phyloP scores from a whole-genome alignment of 2,888 invertebrate species.

The Dendrolimus pini region DNA sequence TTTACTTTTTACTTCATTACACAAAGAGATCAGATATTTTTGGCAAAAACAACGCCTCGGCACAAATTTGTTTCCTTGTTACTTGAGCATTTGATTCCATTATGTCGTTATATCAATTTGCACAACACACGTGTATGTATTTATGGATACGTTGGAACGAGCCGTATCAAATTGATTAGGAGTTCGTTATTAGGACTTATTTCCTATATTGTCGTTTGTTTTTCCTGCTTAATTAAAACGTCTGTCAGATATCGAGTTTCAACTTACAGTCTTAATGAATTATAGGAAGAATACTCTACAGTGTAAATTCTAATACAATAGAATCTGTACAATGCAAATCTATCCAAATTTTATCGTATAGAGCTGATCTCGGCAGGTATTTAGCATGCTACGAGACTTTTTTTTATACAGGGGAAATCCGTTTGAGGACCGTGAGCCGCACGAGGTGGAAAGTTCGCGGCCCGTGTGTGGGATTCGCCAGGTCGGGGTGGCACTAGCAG shows the following conservation, averaged over 20 bases:
- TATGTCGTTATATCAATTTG: background rate
- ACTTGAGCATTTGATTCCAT: background rate
- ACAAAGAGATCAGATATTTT: background rate
- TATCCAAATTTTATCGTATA: too few relatives aligned
- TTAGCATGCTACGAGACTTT: too few relatives aligned
- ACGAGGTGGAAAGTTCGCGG: too few relatives aligned
- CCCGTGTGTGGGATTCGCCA: too few relatives aligned
- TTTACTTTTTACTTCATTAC: background rate
- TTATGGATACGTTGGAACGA: slow-evolving; percentile 5
- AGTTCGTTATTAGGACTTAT: background rate
- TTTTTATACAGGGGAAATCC: too few relatives aligned
- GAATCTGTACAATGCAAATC: too few relatives aligned
- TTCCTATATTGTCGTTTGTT: background rate
- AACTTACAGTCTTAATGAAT: too few relatives aligned
- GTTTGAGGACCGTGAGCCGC: too few relatives aligned
- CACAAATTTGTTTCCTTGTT: background rate
- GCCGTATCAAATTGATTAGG: slow-evolving; percentile 14
- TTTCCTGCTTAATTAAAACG: background rate
- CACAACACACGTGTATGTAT: slow-evolving; percentile 6
- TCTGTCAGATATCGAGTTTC: background rate
- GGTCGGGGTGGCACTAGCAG: too few relatives aligned
- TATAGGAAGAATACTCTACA: too few relatives aligned
- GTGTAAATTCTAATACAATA: too few relatives aligned
- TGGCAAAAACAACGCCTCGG: background rate
- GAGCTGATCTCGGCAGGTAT: too few relatives aligned